Conservation (phyloP, 2,888 invertebrate species). For the Sericinus montela region DNA sequence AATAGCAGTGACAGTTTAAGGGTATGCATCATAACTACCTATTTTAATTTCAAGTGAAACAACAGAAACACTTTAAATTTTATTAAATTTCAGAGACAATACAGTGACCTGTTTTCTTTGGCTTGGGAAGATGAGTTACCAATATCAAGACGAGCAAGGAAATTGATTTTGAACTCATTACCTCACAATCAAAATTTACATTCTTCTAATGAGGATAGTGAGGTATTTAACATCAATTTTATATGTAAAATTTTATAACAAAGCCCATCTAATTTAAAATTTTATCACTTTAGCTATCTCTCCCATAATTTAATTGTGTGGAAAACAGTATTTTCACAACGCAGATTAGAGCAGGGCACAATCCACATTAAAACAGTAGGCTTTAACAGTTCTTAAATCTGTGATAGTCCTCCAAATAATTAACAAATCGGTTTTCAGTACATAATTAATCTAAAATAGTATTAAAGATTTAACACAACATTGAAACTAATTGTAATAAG, state of each 20-base stretch:
- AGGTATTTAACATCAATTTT: conserved; percentile 53
- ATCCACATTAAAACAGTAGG: no score
- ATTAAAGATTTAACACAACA: no score
- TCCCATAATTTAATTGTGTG: no score
- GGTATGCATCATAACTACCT: conserved; percentile 47
- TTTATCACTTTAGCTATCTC: no score
- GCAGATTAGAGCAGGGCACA: no score
- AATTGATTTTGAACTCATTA: conserved; percentile 79
- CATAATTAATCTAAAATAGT: no score
- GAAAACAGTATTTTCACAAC: no score
- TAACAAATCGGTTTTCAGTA: no score
- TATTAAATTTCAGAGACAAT: conserved; percentile 83
- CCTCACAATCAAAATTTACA: conserved; percentile 77
- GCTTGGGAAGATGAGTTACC: conserved; percentile 92
- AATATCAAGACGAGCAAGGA: conserved; percentile 81
- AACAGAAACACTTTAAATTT: not conserved
- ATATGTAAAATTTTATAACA: not conserved
- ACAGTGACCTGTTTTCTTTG: conserved; percentile 92
- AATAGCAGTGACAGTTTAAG: conserved; percentile 93
- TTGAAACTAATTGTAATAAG: no score
- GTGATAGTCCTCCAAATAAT: no score
- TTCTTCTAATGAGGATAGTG: conserved; percentile 90
- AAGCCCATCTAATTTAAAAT: no score
- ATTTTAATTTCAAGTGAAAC: not conserved
- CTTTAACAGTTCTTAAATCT: no score